These are phyloP conservation scores for Campoletis sonorensis DNA, from an alignment of 1,140 invertebrate genomes.

Conservation along the genomic window DNA sequence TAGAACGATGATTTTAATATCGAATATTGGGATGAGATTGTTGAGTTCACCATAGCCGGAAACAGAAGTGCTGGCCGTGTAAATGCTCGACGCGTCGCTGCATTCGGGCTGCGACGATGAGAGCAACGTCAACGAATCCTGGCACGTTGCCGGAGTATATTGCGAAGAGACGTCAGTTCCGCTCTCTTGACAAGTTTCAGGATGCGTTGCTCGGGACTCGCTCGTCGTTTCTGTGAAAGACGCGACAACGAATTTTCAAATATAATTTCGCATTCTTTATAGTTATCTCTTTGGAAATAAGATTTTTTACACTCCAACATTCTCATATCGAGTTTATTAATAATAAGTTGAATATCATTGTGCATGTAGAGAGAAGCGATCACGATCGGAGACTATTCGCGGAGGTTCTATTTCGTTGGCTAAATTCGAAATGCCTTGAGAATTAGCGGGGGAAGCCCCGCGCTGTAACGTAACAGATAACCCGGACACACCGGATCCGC, in stretches of 20 bases:
- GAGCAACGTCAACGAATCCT: constrained; percentile 69
- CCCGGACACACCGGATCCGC: constrained; percentile 64
- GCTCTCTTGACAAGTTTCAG: constrained; percentile 66
- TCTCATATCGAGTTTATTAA: not conserved
- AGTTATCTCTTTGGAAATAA: not conserved
- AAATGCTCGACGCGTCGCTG: constrained; percentile 72
- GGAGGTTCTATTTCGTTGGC: constrained; percentile 41
- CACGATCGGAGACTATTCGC: constrained; percentile 22
- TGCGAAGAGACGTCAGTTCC: constrained; percentile 60
- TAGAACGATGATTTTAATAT: too few species aligned
- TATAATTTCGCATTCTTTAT: constrained; percentile 15
- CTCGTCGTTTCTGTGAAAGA: constrained; percentile 60
- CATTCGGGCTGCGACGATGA: constrained; percentile 68
- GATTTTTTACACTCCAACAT: not conserved
- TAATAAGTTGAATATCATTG: constrained; percentile 19
- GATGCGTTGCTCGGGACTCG: constrained; percentile 67
- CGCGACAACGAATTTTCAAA: not conserved
- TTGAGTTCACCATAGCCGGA: constrained; percentile 73
- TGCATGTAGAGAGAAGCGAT: not conserved
- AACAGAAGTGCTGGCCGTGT: constrained; percentile 71
- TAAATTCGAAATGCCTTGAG: constrained; percentile 36
- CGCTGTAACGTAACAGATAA: constrained; percentile 70
- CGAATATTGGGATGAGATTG: too few species aligned
- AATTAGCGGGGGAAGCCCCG: constrained; percentile 63
- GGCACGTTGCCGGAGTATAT: constrained; percentile 60